These are phyloP conservation scores for Aplochiton taeniatus DNA, from an alignment of 2,797 vertebrate species.

Conservation along the genomic window DNA sequence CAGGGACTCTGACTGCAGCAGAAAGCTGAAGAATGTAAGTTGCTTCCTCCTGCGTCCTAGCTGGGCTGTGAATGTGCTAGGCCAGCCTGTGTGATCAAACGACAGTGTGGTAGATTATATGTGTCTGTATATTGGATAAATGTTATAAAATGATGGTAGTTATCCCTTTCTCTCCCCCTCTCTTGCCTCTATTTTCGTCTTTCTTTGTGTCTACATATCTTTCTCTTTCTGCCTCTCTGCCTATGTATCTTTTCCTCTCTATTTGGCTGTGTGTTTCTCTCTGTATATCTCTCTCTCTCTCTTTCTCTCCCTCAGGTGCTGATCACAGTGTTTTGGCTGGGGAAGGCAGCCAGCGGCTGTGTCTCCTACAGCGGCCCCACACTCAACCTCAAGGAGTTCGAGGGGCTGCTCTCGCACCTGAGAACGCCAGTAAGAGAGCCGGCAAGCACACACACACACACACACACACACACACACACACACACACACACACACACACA, in stretches of 20 bases:
- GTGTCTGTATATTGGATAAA: too few species aligned
- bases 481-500: not conserved
- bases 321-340: constrained; percentile 97
- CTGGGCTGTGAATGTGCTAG: too few species aligned
- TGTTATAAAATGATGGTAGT: too few species aligned
- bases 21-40: constrained; percentile 97
- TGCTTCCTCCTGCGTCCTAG: not conserved
- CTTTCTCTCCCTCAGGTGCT: constrained; percentile 80
- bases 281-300: not conserved
- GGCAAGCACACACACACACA: constrained; percentile 68
- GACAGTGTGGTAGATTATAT: too few species aligned
- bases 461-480: not conserved
- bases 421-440: constrained; percentile 68
- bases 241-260: not conserved
- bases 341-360: constrained; percentile 87
- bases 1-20: constrained; percentile 86
- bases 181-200: not conserved
- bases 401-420: constrained; percentile 92
- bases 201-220: not conserved
- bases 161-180: too few species aligned
- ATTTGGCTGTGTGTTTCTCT: not conserved
- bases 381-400: constrained; percentile 93
- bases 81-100: too few species aligned
- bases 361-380: constrained; percentile 85
- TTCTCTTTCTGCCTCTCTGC: not conserved